Base-by-base conservation (phyloP, 2,888 invertebrate genomes). In the Hemicrepidius hirtus region DNA sequence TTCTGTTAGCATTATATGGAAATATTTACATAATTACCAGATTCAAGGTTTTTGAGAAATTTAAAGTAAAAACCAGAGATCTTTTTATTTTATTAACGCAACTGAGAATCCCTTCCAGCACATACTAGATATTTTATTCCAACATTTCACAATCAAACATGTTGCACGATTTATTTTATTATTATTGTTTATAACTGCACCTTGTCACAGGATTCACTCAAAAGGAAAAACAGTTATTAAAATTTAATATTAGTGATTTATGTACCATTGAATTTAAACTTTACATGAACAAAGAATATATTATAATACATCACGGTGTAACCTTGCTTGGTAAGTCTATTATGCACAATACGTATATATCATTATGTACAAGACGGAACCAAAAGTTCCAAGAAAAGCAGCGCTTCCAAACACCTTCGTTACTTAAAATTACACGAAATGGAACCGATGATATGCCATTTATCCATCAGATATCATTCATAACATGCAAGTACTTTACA, bases 301-400 rank as follows among this genome's bases (percentile, higher is more conserved):
- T 62, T 62, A 62, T 62, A 62, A 62, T 62, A 62, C 46, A 62
- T 62, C 44, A 62, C 24, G 10, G 37, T 40, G 37, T 62, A 46
- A 62, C 62, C 62, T 62, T 62, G 62, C 62, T 16, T 62, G 62
- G 41, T 62, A 28, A 57, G 57, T 57, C 57, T 40, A 18, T 37
- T 55, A 20, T 40, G 57, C 57, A 40, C 13, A 35, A 20, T 40
- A 37, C 20, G 35, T 57, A 57, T 37, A 57, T 20, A 57, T 57
- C 32, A 57, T 32, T 57, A 37, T 18, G 18, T 37, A 32, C 57
- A 20, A 57, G 57, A 40, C 57, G 57, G 37, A 57, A 57, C 37
- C 37, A 37, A 28, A 3, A 32, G 16, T 55, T 32, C 32, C 18
- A 16, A 13, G 55, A 55, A 55, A 55, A 35, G 16, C 55, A 55